phyloP scores from a whole-genome alignment of 2,797 vertebrate genomes.

The Rhabdomys pumilio region DNA sequence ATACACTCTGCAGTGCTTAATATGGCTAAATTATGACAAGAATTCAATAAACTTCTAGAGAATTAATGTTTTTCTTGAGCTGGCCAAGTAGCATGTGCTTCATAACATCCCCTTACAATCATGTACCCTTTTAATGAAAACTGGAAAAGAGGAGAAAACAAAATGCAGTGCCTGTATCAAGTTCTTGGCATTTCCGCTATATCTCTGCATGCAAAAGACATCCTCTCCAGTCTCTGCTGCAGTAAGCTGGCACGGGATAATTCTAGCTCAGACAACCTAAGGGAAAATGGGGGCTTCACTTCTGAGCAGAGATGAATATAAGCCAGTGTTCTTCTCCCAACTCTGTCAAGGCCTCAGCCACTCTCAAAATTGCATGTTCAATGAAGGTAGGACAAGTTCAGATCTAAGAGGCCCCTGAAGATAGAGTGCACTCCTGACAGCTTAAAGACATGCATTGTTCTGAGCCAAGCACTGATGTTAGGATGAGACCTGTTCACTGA shows the following conservation, averaged over 20 bases:
- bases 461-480: not conserved
- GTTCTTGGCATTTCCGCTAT: not conserved
- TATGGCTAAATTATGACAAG: not conserved
- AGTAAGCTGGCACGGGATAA: not conserved
- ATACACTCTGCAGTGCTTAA: not conserved
- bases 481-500: not conserved
- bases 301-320: not conserved
- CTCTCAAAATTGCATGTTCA: not conserved
- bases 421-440: not conserved
- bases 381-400: not conserved
- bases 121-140: not conserved
- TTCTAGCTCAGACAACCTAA: not conserved
- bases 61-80: not conserved
- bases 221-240: not conserved
- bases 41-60: not conserved
- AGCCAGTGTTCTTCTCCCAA: not conserved
- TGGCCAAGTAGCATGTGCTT: not conserved
- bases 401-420: rapidly evolving
- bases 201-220: not conserved
- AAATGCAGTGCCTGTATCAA: not conserved
- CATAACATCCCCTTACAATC: not conserved
- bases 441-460: not conserved
- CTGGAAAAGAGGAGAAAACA: not conserved
- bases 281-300: not conserved
- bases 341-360: not conserved